phyloP scores from a whole-genome alignment of 1,140 invertebrate genomes.

The Ceratitis capitata region DNA sequence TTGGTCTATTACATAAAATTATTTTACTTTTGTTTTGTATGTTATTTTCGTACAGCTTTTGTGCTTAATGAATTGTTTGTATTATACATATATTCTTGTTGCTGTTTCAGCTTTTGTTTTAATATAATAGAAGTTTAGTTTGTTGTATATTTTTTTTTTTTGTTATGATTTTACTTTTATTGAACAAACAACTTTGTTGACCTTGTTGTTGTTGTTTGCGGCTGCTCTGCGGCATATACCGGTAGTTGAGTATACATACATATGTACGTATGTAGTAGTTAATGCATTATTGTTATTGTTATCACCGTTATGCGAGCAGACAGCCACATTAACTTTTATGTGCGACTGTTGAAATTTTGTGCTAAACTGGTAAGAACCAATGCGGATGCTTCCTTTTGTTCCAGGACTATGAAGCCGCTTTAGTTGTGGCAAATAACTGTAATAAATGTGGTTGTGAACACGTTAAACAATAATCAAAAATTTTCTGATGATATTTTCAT shows the following conservation, averaged over 20 bases:
- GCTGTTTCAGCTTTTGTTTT: slow-evolving; percentile 18
- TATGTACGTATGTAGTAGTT: not conserved
- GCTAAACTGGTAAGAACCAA: too few relatives aligned
- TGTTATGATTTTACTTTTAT: slow-evolving; percentile 9
- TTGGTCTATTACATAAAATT: too few relatives aligned
- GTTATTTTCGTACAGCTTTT: not conserved
- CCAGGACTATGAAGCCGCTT: too few relatives aligned
- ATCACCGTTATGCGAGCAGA: not conserved
- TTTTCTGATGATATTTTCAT: too few relatives aligned
- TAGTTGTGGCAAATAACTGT: too few relatives aligned
- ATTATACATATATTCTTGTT: not conserved
- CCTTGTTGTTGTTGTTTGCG: not conserved
- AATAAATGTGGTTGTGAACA: too few relatives aligned
- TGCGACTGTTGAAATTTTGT: not conserved
- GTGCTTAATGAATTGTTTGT: slow-evolving; percentile 1
- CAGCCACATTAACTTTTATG: not conserved
- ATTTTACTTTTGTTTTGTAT: not conserved
- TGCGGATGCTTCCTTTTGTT: too few relatives aligned
- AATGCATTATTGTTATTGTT: not conserved
- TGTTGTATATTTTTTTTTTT: not conserved
- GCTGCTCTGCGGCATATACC: not conserved
- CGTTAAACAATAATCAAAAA: too few relatives aligned
- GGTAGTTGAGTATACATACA: not conserved
- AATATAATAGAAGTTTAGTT: not conserved
- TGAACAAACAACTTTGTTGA: slow-evolving; percentile 27